Conservation (phyloP, 2,113 vertebrate species). For the Columba livia region DNA sequence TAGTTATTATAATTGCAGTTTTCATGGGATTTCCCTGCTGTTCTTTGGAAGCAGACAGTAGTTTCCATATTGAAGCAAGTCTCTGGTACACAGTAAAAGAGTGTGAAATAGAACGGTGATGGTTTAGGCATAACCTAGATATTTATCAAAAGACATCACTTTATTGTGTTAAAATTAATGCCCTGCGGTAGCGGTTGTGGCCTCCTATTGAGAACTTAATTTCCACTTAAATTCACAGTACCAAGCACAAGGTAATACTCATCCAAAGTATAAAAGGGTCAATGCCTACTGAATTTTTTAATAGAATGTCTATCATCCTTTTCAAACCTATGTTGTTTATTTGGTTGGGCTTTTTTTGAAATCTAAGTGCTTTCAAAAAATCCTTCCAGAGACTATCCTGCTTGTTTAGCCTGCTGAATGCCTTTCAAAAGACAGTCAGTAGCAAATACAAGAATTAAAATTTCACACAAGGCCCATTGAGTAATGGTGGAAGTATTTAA, state of each 20-base stretch:
- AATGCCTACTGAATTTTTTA: background rate
- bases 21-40: slow-evolving; percentile 50
- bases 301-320: background rate
- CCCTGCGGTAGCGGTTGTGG: background rate
- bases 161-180: slow-evolving; percentile 4
- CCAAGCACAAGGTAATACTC: background rate
- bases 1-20: background rate
- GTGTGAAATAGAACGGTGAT: background rate
- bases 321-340: background rate
- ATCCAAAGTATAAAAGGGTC: background rate
- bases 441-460: background rate
- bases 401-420: background rate
- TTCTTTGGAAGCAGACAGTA: slow-evolving; percentile 3
- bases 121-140: background rate
- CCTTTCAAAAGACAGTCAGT: background rate
- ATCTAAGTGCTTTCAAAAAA: background rate
- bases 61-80: slow-evolving; percentile 2
- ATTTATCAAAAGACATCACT: background rate
- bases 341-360: background rate
- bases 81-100: background rate
- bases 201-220: background rate
- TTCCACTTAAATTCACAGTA: slow-evolving; percentile 14
- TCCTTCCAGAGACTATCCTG: background rate
- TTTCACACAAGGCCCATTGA: background rate
- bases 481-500: background rate